phyloP scores from a whole-genome alignment of 2,797 vertebrate genomes.

The Crenichthys baileyi region DNA sequence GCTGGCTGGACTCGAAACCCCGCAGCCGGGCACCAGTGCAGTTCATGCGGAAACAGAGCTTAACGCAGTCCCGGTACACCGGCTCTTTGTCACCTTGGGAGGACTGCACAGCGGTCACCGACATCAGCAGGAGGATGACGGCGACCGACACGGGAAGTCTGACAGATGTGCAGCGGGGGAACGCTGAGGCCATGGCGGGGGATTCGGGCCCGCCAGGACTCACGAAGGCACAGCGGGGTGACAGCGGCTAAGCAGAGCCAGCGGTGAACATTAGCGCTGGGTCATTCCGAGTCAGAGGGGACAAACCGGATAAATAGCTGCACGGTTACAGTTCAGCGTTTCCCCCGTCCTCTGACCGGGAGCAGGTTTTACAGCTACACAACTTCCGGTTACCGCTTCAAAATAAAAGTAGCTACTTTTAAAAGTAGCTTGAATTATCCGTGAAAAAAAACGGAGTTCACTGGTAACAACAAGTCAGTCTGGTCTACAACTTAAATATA shows the following conservation, averaged over 20 bases:
- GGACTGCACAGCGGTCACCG: conserved; percentile 60
- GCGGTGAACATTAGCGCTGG: conserved; percentile 44
- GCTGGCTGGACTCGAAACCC: conserved; percentile 90
- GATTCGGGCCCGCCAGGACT: conserved; percentile 62
- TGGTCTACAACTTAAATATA: accelerated
- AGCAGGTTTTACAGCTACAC: conserved; percentile 13
- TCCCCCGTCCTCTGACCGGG: not conserved
- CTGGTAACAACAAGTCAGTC: accelerated
- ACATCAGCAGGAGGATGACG: conserved; percentile 67
- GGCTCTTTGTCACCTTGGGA: conserved; percentile 96
- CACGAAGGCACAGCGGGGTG: conserved; percentile 67
- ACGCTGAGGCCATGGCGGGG: conserved; percentile 72
- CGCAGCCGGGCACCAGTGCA: conserved; percentile 89
- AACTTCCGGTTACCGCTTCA: conserved; percentile 23
- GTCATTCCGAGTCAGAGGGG: conserved; percentile 25
- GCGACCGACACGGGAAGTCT: conserved; percentile 68
- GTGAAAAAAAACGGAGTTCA: not conserved
- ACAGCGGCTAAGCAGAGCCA: conserved; percentile 32
- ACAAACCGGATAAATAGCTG: conserved; percentile 8
- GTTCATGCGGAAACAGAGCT: conserved; percentile 89
- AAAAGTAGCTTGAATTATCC: not conserved
- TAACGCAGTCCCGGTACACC: conserved; percentile 92
- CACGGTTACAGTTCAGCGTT: not conserved
- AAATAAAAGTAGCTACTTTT: conserved; percentile 31
- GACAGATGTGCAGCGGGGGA: conserved; percentile 72